A percentile compares a stretch with the other conserved stretches of the same genome.
Evolutionary conservation across 2,797 vertebrate species (phyloP).

Genomic region (Denticeps clupeoides): DNA sequence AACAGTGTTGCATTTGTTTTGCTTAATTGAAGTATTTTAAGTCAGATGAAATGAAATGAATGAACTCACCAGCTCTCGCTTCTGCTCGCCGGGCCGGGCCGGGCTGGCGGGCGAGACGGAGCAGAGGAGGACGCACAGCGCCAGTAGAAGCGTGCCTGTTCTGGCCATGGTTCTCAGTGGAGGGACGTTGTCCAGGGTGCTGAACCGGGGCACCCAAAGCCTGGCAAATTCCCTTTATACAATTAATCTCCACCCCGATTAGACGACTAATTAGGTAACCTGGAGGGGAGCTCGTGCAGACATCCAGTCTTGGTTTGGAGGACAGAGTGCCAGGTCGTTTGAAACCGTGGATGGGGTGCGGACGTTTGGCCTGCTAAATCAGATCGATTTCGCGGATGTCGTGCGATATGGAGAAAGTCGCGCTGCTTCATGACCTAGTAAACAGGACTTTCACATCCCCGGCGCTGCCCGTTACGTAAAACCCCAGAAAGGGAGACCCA

Average conservation of each 20-base stretch:
- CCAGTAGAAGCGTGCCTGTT: background rate
- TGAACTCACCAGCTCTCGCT: too few species aligned
- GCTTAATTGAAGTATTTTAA: too few species aligned
- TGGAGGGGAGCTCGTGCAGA: background rate
- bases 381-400: too few species aligned
- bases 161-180: background rate
- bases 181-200: slow-evolving; percentile 12
- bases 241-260: slow-evolving; percentile 11
- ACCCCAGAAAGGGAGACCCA: slow-evolving; percentile 7
- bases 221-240: slow-evolving; percentile 2
- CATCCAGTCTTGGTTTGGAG: background rate
- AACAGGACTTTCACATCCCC: background rate
- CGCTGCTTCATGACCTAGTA: slow-evolving; percentile 1
- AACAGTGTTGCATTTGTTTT: too few species aligned
- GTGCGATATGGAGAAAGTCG: background rate
- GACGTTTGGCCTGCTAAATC: too few species aligned
- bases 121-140: background rate
- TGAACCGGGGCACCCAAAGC: background rate
- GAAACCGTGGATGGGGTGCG: background rate
- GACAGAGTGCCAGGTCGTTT: background rate
- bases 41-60: too few species aligned
- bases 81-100: too few species aligned
- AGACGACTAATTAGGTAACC: slow-evolving; percentile 1
- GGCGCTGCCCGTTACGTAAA: slow-evolving; percentile 17
- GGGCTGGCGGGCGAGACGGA: too few species aligned